Evolutionary conservation across 2,888 invertebrate species (phyloP), one percentile per base, ranked within the genome.

Genomic region (Stenodera caucasica): DNA sequence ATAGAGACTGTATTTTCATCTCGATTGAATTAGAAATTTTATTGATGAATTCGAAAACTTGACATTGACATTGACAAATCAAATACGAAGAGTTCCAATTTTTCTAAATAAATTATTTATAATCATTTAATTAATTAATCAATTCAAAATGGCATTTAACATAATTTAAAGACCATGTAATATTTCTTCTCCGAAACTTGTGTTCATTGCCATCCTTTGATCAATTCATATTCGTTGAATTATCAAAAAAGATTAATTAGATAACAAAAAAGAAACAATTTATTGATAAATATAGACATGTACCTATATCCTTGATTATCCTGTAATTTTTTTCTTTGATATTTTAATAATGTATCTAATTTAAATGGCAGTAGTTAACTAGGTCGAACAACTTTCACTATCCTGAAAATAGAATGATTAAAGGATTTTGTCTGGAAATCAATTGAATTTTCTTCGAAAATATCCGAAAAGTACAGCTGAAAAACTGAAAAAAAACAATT

Each of bases 331-430:
- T 45, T 21, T 45, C 1, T 11, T 45, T 9, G 18, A 18, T 15
- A 14, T 37, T 37, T 15, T 7, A 9, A 30, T 30, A 30, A 30
- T 30, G 2, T 26, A 26, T 26, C 2, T 26, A 26, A 26, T 12
- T 21, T 21, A 45, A 45, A 45, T 45, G 45, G 45, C 45, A 45
- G n/a, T 12, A 45, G 45, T 45, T 45, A 45, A 45, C 45, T 45
- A 21, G 45, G 45, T 45, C 45, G 21, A 11, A 45, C 45, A 45
- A 21, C 45, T 45, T 45, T 45, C 45, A 45, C 45, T 45, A 15
- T 45, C 45, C 45, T 9, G 18, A 18, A 14, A 37, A n/a, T 26
- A 26, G 5, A 26, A 26, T 26, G n/a, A n/a, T n/a, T n/a, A n/a
- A n/a, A n/a, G n/a, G n/a, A n/a, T n/a, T n/a, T n/a, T 26, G 5